Conservation (phyloP, 1,140 invertebrate genomes). For the Druon quercuslanigerum region DNA sequence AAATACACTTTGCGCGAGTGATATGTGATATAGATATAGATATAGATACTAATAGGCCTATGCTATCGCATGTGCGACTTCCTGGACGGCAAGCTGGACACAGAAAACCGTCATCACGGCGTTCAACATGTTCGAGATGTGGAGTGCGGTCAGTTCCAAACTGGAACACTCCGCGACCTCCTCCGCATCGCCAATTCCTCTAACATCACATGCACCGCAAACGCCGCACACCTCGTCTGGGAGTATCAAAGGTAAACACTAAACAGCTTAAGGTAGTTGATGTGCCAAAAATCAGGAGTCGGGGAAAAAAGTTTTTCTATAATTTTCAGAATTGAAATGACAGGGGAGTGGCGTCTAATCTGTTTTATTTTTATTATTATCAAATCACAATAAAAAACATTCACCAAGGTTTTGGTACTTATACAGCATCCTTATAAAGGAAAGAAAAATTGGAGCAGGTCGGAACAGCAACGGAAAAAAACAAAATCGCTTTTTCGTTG, state of each 20-base stretch:
- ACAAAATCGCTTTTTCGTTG: no score
- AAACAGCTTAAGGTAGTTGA: no score
- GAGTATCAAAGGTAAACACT: slow-evolving; percentile 87
- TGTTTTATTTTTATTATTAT: no score
- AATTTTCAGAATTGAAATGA: no score
- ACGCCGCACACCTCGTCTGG: slow-evolving; percentile 86
- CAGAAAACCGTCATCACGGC: slow-evolving; percentile 71
- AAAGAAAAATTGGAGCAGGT: no score
- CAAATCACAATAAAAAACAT: no score
- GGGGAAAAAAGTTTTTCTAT: no score
- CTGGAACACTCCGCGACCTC: slow-evolving; percentile 80
- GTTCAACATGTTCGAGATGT: slow-evolving; percentile 91
- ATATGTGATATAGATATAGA: slow-evolving; percentile 44
- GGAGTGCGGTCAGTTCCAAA: slow-evolving; percentile 88
- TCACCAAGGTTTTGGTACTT: no score
- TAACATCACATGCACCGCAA: slow-evolving; percentile 76
- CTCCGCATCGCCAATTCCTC: slow-evolving; percentile 71
- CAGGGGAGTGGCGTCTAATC: no score
- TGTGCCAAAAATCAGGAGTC: no score
- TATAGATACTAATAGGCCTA: background rate
- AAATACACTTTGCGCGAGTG: slow-evolving; percentile 11
- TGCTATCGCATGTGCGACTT: slow-evolving; percentile 32
- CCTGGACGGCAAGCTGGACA: slow-evolving; percentile 42
- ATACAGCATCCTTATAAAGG: no score
- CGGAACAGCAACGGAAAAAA: no score